These are phyloP conservation scores for Sylvia borin DNA, from an alignment of 2,797 vertebrate species.

Conservation along the genomic window DNA sequence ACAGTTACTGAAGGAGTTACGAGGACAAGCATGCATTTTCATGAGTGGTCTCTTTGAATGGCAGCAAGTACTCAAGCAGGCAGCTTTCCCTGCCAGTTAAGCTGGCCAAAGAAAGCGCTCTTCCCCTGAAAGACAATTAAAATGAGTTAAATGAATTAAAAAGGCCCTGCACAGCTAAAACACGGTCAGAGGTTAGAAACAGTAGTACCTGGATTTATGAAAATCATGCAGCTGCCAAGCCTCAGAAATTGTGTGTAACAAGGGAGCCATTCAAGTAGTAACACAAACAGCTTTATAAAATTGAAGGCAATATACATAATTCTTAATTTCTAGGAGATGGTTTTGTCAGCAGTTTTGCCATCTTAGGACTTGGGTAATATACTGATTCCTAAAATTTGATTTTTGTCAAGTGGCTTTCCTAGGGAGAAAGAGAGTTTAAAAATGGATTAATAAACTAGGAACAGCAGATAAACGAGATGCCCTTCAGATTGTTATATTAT, in stretches of 20 bases:
- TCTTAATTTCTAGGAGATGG: constrained; percentile 68
- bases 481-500: constrained; percentile 7
- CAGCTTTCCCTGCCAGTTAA: constrained; percentile 80
- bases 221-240: constrained; percentile 66
- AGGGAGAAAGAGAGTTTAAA: neutral
- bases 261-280: constrained; percentile 69
- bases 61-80: constrained; percentile 85
- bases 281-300: constrained; percentile 73
- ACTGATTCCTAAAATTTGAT: neutral
- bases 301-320: constrained; percentile 71
- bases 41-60: constrained; percentile 85
- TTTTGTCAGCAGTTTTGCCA: constrained; percentile 66
- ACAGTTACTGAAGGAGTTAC: constrained; percentile 89
- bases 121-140: constrained; percentile 76
- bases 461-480: neutral
- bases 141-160: constrained; percentile 78
- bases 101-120: constrained; percentile 64
- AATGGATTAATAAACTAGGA: constrained; percentile 2
- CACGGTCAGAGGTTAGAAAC: constrained; percentile 73
- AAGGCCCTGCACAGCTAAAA: constrained; percentile 63
- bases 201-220: constrained; percentile 73
- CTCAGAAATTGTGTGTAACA: constrained; percentile 70
- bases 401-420: constrained; percentile 1
- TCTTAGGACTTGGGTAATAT: constrained; percentile 3
- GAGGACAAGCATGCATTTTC: constrained; percentile 82